Percentiles rank a stretch among this genome's conserved stretches.
These are phyloP conservation scores for Asbolus verrucosus DNA, from an alignment of 1,140 invertebrate species.

Conservation along the genomic window DNA sequence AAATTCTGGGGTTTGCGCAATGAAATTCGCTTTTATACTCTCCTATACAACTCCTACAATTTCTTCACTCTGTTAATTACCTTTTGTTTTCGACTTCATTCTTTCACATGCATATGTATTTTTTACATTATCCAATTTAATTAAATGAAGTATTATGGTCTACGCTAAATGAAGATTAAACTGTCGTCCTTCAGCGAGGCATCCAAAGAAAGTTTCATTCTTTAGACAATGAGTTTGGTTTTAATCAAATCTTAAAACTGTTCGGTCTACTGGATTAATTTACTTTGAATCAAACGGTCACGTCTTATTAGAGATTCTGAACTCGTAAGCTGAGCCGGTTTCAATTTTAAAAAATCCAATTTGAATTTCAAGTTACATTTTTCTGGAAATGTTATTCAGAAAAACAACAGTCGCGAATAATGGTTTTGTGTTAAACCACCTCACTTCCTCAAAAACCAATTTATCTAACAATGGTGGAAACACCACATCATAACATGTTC, in stretches of 20 bases:
- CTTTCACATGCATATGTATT: slow-evolving; percentile 2
- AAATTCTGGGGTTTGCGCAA: not conserved
- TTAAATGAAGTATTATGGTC: not conserved
- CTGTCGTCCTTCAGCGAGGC: not conserved
- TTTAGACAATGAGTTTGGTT: not conserved
- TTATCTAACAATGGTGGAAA: not conserved
- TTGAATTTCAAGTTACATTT: not conserved
- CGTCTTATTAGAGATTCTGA: slow-evolving; percentile 4
- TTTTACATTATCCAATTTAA: slow-evolving; percentile 5
- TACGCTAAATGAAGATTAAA: slow-evolving; percentile 3
- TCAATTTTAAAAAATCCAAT: not conserved
- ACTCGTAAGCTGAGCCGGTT: not conserved
- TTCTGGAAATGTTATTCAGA: not conserved
- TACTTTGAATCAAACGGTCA: slow-evolving; percentile 10
- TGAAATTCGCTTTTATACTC: slow-evolving; percentile 17
- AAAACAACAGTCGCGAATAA: not conserved
- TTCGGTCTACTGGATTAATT: slow-evolving; percentile 2
- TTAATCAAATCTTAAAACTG: not conserved
- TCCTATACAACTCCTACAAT: slow-evolving; percentile 20
- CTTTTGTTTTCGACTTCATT: slow-evolving; percentile 8
- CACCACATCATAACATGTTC: slow-evolving; percentile 5
- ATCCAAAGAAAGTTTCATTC: not conserved
- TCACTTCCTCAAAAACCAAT: slow-evolving; percentile 3
- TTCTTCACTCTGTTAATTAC: slow-evolving; percentile 17
- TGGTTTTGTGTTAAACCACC: not conserved